These are phyloP conservation scores for Petromus typicus DNA, from an alignment of 2,113 vertebrate species.

Conservation along the genomic window DNA sequence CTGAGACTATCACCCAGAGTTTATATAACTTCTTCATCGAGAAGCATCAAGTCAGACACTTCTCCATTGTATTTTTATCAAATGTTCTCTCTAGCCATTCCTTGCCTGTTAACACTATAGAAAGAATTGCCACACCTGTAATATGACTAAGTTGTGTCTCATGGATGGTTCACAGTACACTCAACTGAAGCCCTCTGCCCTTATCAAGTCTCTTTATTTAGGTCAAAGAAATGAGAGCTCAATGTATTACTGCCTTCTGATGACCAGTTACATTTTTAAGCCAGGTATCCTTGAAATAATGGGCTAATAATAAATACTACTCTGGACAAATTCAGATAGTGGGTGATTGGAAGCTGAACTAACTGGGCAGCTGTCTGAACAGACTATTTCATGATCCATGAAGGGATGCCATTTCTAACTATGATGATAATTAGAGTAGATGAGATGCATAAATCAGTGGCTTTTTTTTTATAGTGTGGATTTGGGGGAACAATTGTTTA, in stretches of 20 bases:
- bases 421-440: conserved; percentile 72
- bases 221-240: background rate
- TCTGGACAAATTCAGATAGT: conserved; percentile 26
- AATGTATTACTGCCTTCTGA: background rate
- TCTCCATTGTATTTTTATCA: background rate
- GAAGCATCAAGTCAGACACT: conserved; percentile 8
- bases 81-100: background rate
- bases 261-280: background rate
- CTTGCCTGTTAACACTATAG: background rate
- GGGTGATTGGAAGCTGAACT: conserved; percentile 48
- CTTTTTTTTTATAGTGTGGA: conserved; percentile 49
- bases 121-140: background rate
- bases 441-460: conserved; percentile 66
- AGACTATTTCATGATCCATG: conserved; percentile 70
- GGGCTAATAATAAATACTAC: conserved; percentile 20
- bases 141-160: background rate
- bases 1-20: conserved; percentile 28
- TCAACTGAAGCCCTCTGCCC: background rate
- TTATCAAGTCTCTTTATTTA: background rate
- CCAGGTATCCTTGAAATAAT: conserved; percentile 31
- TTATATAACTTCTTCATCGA: conserved; percentile 52
- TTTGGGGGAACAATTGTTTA: conserved; percentile 60
- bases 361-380: conserved; percentile 71
- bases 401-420: conserved; percentile 70
- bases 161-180: background rate